These are phyloP conservation scores for Chloroceryle inda DNA, from an alignment of 2,797 vertebrate species.

Conservation along the genomic window DNA sequence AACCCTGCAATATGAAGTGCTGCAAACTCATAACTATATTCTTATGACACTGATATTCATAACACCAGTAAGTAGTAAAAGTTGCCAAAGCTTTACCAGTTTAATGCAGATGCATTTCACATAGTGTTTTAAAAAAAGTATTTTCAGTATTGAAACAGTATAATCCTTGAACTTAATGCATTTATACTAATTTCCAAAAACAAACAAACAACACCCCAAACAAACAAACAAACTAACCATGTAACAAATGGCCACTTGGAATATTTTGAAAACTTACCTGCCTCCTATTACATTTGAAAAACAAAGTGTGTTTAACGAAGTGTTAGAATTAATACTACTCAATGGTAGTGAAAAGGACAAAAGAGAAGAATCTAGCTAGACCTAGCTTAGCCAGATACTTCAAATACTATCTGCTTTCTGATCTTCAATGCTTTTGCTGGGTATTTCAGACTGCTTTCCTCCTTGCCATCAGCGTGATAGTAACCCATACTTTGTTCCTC, in stretches of 20 bases:
- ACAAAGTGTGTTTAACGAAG: neutral
- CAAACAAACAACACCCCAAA: neutral
- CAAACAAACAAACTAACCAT: neutral
- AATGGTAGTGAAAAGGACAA: neutral
- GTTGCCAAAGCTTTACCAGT: neutral
- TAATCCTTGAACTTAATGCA: neutral
- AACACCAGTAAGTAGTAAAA: neutral
- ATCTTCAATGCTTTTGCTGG: neutral
- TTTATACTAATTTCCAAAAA: neutral
- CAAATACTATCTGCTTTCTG: neutral
- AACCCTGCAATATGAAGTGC: neutral
- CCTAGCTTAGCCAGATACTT: neutral
- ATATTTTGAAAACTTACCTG: constrained; percentile 21
- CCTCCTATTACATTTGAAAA: neutral
- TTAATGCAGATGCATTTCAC: neutral
- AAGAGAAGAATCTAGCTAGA: neutral
- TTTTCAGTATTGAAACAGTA: neutral
- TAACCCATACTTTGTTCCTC: neutral
- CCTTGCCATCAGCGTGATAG: neutral
- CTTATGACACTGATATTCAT: neutral
- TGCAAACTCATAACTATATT: neutral
- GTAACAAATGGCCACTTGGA: neutral
- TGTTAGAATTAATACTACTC: neutral
- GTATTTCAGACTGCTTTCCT: constrained; percentile 2
- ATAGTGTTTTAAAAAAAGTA: neutral